A percentile compares a stretch with the other conserved stretches of the same genome.
Conservation (phyloP, 2,888 invertebrate species). For the Andrena hattorfiana region DNA sequence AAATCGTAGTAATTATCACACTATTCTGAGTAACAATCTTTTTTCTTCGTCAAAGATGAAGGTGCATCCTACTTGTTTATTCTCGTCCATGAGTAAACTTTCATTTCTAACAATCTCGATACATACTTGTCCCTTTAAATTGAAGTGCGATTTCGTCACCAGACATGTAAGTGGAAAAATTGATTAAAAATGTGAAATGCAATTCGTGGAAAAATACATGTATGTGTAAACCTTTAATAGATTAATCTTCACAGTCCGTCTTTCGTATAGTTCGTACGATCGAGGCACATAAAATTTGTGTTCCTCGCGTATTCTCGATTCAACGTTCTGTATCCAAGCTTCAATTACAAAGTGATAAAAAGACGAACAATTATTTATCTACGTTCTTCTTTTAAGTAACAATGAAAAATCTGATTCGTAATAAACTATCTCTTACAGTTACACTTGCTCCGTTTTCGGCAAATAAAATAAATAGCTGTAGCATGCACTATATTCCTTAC, state of each 20-base stretch:
- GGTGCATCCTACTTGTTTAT: constrained; percentile 46
- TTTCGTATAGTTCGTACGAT: constrained; percentile 36
- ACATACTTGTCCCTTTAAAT: constrained; percentile 44
- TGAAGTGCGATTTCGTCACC: constrained; percentile 44
- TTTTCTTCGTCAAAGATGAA: constrained; percentile 26
- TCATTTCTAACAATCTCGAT: constrained; percentile 31
- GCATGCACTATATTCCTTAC: constrained; percentile 63
- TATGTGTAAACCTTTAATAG: constrained; percentile 63
- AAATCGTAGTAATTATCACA: constrained; percentile 56
- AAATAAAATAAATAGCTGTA: constrained; percentile 65
- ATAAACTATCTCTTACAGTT: constrained; percentile 54
- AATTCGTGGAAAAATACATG: constrained; percentile 68
- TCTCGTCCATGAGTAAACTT: constrained; percentile 34
- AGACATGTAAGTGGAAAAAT: constrained; percentile 61
- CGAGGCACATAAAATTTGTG: constrained; percentile 43
- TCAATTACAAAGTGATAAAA: constrained; percentile 56
- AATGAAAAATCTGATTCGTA: constrained; percentile 55
- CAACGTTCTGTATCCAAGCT: constrained; percentile 36
- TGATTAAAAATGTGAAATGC: constrained; percentile 69
- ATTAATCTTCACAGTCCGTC: constrained; percentile 39
- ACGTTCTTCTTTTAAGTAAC: constrained; percentile 59
- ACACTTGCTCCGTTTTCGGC: constrained; percentile 28
- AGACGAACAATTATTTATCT: constrained; percentile 45
- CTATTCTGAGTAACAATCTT: constrained; percentile 45
- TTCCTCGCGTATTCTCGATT: constrained; percentile 41